Evolutionary conservation across 64 coral and sea anemone genomes (phyloP).

Genomic region (Platygyra sinensis): DNA sequence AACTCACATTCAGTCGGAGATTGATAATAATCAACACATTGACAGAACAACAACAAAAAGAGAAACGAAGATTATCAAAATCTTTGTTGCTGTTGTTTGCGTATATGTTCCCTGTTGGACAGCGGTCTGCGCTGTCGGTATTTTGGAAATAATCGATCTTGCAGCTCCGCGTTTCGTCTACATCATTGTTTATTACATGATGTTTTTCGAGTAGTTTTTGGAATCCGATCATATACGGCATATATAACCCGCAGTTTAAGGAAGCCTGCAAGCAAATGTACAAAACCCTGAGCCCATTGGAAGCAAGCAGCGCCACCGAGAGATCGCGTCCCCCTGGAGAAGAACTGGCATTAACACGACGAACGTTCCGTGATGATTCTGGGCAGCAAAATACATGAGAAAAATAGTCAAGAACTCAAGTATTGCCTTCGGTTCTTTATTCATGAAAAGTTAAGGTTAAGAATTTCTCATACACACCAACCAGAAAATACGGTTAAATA

Average conservation of each 20-base stretch:
- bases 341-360: no score
- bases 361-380: no score
- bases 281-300: background rate
- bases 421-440: no score
- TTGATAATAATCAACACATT: background rate
- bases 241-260: slow-evolving; percentile 65
- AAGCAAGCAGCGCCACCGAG: background rate
- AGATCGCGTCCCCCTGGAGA: no score
- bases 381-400: no score
- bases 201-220: slow-evolving; percentile 72
- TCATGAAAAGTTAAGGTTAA: no score
- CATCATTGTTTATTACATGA: slow-evolving; percentile 58
- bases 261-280: slow-evolving; percentile 25
- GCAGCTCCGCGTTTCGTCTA: slow-evolving; percentile 25
- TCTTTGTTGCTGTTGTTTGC: slow-evolving; percentile 56
- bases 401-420: no score
- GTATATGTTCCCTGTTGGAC: slow-evolving; percentile 60
- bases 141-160: slow-evolving; percentile 17
- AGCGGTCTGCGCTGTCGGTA: slow-evolving; percentile 52
- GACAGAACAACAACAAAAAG: background rate
- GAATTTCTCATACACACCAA: no score
- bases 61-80: slow-evolving; percentile 53
- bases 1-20: slow-evolving; percentile 1
- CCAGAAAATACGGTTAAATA: no score
- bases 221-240: slow-evolving; percentile 65